Base-by-base conservation (phyloP, 2,888 invertebrate genomes). In the Heliconius erato region DNA sequence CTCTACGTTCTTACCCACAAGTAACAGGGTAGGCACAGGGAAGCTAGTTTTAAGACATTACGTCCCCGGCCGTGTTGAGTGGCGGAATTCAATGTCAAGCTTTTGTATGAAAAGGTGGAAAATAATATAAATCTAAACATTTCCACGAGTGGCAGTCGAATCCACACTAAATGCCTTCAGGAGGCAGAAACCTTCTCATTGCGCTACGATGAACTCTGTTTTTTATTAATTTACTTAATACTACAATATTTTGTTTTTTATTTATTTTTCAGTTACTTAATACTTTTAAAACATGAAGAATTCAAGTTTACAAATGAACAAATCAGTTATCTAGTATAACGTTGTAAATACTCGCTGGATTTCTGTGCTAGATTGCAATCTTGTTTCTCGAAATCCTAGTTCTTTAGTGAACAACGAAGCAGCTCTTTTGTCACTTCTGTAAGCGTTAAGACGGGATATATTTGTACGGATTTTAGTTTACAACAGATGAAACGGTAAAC, bases 371-470 rank as follows among this genome's bases (percentile, higher is more conserved):
- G 72, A 44, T 72, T 72, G 44, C 72, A 72, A 72, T 72, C 44
- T 26, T 49, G 72, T 72, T 44, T 49, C 69, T 49, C 26, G 72
- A 72, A 72, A 72, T 72, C 44, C 72, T 49, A 72, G 72, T 44
- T 72, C 16, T 44, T 71, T 35, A 35, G 69, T 72, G 49, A 44
- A 72, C 49, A 72, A 44, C 26, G 26, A 44, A 19, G 44, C 72
- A 26, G 16, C 72, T 72, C 72, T 49, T 49, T 44, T 72, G 72
- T 72, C 44, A 72, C 44, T 72, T 23, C 26, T 72, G 72, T 26
- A 49, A 72, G 72, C 44, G 44, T 69, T 69, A 69, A 69, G 35
- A 69, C 68, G 69, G 69, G 69, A 69, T 69, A 35, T 23, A 35
- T 23, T 54, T 54, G 7, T 54, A 54, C 54, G 54, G 54, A 54